Percentiles rank a stretch among this genome's conserved stretches.
phyloP scores from a whole-genome alignment of 2,888 invertebrate species.

The Abscondita cerata region DNA sequence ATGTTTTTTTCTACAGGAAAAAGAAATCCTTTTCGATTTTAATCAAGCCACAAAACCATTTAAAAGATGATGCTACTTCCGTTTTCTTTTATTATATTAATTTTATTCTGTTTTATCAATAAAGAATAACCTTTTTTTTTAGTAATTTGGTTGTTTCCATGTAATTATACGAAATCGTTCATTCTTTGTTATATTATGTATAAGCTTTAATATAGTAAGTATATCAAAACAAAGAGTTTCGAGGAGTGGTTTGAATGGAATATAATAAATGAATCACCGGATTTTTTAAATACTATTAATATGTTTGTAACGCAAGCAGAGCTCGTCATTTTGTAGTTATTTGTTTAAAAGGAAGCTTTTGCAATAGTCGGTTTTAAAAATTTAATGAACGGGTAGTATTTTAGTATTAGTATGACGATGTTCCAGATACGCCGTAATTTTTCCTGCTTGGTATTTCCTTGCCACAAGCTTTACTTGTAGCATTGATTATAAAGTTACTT shows the following conservation, averaged over 20 bases:
- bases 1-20: neutral
- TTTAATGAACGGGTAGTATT: too few relatives aligned
- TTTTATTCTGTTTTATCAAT: neutral
- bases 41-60: conserved; percentile 5
- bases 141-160: neutral
- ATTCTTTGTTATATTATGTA: conserved; percentile 3
- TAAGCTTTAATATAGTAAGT: neutral
- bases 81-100: neutral
- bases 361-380: too few relatives aligned
- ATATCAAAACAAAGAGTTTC: neutral
- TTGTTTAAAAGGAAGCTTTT: too few relatives aligned
- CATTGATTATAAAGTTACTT: too few relatives aligned
- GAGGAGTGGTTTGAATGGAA: neutral
- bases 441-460: too few relatives aligned
- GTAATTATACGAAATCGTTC: neutral
- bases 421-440: too few relatives aligned
- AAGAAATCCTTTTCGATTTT: conserved; percentile 4
- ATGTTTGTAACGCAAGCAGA: neutral
- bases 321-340: neutral
- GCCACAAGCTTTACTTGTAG: too few relatives aligned
- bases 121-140: neutral
- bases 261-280: neutral
- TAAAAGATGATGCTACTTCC: conserved; percentile 11
- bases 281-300: neutral
- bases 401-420: too few relatives aligned